Conservation (phyloP, 2,113 vertebrate genomes). For the Dendropsophus ebraccatus region DNA sequence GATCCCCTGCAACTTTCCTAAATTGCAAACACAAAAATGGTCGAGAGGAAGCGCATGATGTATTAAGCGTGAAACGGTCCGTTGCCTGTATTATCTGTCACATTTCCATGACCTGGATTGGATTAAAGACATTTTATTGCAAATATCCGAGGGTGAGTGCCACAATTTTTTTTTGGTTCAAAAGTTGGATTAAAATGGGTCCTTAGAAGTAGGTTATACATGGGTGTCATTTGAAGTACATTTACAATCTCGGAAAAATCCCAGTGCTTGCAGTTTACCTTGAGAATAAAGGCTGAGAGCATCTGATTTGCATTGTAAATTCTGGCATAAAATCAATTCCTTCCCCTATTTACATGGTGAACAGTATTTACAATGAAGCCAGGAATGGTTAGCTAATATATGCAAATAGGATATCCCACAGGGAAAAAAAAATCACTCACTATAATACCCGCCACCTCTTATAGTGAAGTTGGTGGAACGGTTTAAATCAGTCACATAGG, state of each 20-base stretch:
- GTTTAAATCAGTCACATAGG: background rate
- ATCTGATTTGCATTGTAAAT: background rate
- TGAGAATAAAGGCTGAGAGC: background rate
- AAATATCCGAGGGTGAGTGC: too few relatives aligned
- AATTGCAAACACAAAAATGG: background rate
- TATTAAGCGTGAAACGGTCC: too few relatives aligned
- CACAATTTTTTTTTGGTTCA: too few relatives aligned
- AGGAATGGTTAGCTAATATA: background rate
- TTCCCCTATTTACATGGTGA: background rate
- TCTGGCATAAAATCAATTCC: background rate
- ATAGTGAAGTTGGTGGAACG: background rate
- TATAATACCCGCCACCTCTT: slow-evolving; percentile 6
- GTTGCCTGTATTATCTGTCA: too few relatives aligned
- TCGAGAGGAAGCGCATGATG: too few relatives aligned
- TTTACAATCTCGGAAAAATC: background rate
- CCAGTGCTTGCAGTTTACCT: background rate
- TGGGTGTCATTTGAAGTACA: background rate
- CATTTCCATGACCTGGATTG: too few relatives aligned
- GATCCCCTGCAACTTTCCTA: background rate
- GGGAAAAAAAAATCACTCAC: background rate
- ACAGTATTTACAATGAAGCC: slow-evolving; percentile 12
- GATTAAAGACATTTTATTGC: too few relatives aligned
- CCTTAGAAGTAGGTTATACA: too few relatives aligned
- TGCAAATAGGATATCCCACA: slow-evolving; percentile 5
- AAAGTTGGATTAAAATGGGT: too few relatives aligned